Evolutionary conservation across 1,140 invertebrate genomes (phyloP).

Genomic region (Drosophila truncata): DNA sequence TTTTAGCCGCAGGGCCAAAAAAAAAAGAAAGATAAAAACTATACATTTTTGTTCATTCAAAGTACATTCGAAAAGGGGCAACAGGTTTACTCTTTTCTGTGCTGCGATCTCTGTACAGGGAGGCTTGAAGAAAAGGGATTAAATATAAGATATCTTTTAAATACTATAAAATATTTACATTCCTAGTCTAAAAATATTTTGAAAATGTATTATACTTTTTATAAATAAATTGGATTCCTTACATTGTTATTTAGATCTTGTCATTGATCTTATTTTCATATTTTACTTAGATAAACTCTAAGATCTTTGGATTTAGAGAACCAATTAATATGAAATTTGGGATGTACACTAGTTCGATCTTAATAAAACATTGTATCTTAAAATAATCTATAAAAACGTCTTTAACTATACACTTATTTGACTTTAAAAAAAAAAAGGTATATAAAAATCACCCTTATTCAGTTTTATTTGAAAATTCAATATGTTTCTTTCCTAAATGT

Average conservation of each 20-base stretch:
- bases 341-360: neutral
- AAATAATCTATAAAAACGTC: neutral
- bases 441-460: too few species aligned
- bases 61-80: slow-evolving; percentile 53
- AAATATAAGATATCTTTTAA: neutral
- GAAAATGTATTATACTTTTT: neutral
- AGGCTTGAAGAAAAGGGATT: slow-evolving; percentile 22
- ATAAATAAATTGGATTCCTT: neutral
- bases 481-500: neutral
- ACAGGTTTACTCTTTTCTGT: slow-evolving; percentile 60
- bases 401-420: too few species aligned
- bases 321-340: neutral
- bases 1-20: slow-evolving; percentile 58
- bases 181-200: neutral
- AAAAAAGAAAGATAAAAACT: slow-evolving; percentile 22
- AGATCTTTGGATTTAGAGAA: neutral
- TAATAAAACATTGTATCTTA: neutral
- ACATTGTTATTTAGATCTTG: neutral
- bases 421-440: too few species aligned
- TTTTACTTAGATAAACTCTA: neutral
- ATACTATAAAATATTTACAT: neutral
- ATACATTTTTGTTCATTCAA: slow-evolving; percentile 76
- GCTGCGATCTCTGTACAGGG: slow-evolving; percentile 24
- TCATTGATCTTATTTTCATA: neutral
- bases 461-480: neutral